phyloP scores from a whole-genome alignment of 2,797 vertebrate genomes.

The Lepus townsendii region DNA sequence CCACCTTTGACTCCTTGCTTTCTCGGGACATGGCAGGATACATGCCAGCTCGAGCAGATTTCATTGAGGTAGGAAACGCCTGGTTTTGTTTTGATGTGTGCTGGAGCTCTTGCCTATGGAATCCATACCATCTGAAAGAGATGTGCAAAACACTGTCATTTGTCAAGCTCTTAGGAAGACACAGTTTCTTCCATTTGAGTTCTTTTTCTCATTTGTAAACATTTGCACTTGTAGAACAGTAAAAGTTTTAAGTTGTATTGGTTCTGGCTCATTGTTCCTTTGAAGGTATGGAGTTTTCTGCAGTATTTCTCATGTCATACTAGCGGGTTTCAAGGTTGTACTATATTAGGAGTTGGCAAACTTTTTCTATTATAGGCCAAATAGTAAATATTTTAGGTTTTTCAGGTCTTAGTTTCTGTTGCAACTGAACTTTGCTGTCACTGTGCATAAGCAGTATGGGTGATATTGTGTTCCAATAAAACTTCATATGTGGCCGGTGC shows the following conservation, averaged over 20 bases:
- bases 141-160: constrained; percentile 28
- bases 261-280: constrained; percentile 9
- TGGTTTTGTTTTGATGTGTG: constrained; percentile 19
- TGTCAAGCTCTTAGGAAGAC: background rate
- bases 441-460: background rate
- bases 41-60: constrained; percentile 98
- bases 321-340: background rate
- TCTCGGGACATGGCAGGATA: constrained; percentile 99
- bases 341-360: background rate
- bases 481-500: background rate
- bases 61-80: constrained; percentile 94
- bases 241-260: background rate
- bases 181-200: constrained; percentile 23
- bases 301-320: background rate
- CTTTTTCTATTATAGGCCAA: constrained; percentile 9
- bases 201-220: constrained; percentile 45
- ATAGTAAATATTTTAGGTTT: constrained; percentile 64
- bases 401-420: background rate
- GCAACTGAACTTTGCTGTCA: constrained; percentile 9
- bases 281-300: background rate
- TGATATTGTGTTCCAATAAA: background rate
- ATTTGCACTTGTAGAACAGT: constrained; percentile 39
- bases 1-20: constrained; percentile 96
- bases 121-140: constrained; percentile 1
- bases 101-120: background rate